Evolutionary conservation across 2,113 vertebrate genomes (phyloP).

Genomic region (Peromyscus leucopus): DNA sequence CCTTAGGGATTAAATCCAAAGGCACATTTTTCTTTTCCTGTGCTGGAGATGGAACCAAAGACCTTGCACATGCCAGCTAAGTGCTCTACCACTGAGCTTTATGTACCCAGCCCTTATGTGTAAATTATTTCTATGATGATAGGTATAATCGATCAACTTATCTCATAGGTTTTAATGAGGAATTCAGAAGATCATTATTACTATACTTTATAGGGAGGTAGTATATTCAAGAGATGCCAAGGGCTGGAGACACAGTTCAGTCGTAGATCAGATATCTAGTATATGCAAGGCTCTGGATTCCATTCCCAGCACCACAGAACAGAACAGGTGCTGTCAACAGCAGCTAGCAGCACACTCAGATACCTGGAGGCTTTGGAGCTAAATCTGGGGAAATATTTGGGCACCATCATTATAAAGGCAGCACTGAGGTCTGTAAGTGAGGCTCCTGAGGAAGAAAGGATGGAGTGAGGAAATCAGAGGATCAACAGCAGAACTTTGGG

Average conservation of each 20-base stretch:
- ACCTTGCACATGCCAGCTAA: background rate
- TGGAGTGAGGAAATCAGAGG: background rate
- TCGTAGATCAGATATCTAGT: background rate
- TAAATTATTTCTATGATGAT: background rate
- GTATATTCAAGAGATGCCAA: constrained; percentile 7
- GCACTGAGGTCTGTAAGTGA: constrained; percentile 1
- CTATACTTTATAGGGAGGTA: constrained; percentile 22
- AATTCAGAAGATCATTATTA: constrained; percentile 9
- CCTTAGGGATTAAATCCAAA: constrained; percentile 17
- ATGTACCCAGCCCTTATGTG: background rate
- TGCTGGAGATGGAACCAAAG: background rate
- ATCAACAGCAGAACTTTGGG: background rate
- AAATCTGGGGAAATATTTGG: background rate
- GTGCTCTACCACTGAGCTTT: background rate
- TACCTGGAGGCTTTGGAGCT: background rate
- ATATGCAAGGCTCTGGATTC: background rate
- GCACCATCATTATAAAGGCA: background rate
- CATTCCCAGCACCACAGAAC: background rate
- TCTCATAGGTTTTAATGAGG: constrained; percentile 15
- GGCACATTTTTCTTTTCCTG: background rate
- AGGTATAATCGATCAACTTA: constrained; percentile 19
- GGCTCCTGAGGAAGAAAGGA: background rate
- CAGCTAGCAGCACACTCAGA: background rate
- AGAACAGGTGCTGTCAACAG: background rate
- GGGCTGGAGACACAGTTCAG: background rate